Percentiles rank a stretch among this genome's conserved stretches.
phyloP scores from a whole-genome alignment of 2,113 vertebrate species.

The Raja brachyura region DNA sequence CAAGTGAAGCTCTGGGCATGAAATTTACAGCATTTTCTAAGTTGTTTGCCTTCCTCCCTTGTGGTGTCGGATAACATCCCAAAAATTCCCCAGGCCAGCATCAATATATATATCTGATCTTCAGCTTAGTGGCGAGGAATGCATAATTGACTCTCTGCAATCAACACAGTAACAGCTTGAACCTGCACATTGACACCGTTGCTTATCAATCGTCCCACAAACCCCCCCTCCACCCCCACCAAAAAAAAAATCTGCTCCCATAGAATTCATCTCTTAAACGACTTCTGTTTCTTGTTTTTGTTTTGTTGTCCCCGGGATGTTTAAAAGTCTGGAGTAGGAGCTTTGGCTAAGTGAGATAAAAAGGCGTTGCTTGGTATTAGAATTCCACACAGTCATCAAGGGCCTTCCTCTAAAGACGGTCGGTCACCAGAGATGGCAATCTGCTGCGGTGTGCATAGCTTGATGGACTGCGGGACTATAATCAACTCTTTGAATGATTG shows the following conservation, averaged over 20 bases:
- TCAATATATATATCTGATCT: conserved; percentile 40
- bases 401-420: conserved; percentile 30
- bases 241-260: not conserved
- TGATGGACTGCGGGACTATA: conserved; percentile 29
- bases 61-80: conserved; percentile 46
- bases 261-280: not conserved
- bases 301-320: not conserved
- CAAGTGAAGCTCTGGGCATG: conserved; percentile 1
- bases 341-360: not conserved
- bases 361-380: not conserved
- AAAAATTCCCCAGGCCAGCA: conserved; percentile 28
- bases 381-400: conserved; percentile 35
- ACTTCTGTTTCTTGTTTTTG: not conserved
- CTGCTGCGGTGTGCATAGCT: conserved; percentile 36
- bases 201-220: not conserved
- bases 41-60: conserved; percentile 39
- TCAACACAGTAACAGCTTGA: conserved; percentile 51
- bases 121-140: conserved; percentile 39
- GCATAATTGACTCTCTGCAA: conserved; percentile 49
- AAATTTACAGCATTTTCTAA: conserved; percentile 13
- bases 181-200: conserved; percentile 50
- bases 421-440: conserved; percentile 37
- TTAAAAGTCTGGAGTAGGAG: not conserved
- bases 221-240: no score
- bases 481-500: conserved; percentile 48